Percentiles rank a stretch among this genome's conserved stretches.
phyloP scores from a whole-genome alignment of 2,113 vertebrate genomes.

The Puma concolor region DNA sequence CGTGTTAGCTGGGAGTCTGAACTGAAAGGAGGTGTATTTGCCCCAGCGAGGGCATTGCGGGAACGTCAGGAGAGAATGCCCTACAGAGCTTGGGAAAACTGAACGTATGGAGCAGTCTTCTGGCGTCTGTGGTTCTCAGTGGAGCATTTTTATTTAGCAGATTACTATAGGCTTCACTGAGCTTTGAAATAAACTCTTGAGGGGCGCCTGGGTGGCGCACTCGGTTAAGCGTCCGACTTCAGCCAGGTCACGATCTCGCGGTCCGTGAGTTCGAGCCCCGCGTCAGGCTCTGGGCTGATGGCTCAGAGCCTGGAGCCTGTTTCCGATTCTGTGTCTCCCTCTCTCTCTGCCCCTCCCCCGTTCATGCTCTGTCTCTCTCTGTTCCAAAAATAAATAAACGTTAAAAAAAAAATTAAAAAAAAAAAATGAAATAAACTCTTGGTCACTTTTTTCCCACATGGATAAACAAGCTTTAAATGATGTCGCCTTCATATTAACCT shows the following conservation, averaged over 20 bases:
- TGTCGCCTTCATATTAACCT: slow-evolving; percentile 21
- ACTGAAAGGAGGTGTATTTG: background rate
- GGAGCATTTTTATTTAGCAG: background rate
- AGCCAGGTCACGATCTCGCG: no score
- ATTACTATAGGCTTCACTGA: background rate
- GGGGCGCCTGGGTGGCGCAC: no score
- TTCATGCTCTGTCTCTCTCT: no score
- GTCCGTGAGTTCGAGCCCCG: no score
- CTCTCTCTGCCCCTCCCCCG: no score
- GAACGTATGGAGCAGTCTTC: background rate
- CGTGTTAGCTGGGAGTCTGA: background rate
- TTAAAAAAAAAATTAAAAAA: no score
- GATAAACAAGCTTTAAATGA: slow-evolving; percentile 33
- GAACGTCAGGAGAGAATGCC: background rate
- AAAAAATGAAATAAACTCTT: slow-evolving; percentile 17
- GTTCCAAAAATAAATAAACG: no score
- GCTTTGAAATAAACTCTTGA: slow-evolving; percentile 34
- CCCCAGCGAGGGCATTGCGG: rapidly evolving
- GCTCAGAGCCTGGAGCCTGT: no score
- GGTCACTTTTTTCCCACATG: slow-evolving; percentile 26
- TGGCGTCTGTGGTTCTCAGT: background rate
- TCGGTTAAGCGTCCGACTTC: no score
- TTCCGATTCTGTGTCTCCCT: no score
- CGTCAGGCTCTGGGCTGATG: no score
- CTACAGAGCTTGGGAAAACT: background rate